phyloP scores from a whole-genome alignment of 2,888 invertebrate species.

The Ypsolopha sequella region DNA sequence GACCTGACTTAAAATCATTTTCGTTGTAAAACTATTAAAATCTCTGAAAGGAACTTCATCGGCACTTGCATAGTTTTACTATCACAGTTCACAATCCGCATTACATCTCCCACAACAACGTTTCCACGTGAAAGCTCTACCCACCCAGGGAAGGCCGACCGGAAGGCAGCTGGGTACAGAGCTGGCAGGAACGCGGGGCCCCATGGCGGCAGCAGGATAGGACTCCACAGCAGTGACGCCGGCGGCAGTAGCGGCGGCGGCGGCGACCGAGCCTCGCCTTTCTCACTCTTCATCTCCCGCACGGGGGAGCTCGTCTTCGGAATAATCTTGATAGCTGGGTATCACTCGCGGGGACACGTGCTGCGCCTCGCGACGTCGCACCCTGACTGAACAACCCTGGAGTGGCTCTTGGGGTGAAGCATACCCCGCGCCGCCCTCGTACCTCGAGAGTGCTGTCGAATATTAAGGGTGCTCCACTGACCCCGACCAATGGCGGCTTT shows the following conservation, averaged over 20 bases:
- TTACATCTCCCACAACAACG: neutral
- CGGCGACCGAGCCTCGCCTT: constrained; percentile 52
- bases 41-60: no score
- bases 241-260: constrained; percentile 64
- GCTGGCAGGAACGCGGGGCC: constrained; percentile 79
- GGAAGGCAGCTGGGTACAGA: constrained; percentile 78
- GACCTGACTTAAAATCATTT: no score
- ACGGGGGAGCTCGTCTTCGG: constrained; percentile 64
- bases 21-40: no score
- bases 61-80: no score
- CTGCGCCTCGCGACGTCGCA: constrained; percentile 62
- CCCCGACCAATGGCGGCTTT: constrained; percentile 43
- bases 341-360: constrained; percentile 56
- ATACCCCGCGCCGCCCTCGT: constrained; percentile 62
- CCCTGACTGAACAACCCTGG: constrained; percentile 68
- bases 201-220: constrained; percentile 81
- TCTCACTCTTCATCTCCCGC: constrained; percentile 67
- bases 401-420: constrained; percentile 69
- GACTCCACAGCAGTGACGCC: constrained; percentile 82
- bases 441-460: constrained; percentile 67
- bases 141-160: constrained; percentile 81
- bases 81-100: no score
- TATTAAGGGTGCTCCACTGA: constrained; percentile 62
- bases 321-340: constrained; percentile 54
- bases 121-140: constrained; percentile 32